Base-by-base conservation (phyloP, 1,140 invertebrate species). In the Anastrepha ludens region DNA sequence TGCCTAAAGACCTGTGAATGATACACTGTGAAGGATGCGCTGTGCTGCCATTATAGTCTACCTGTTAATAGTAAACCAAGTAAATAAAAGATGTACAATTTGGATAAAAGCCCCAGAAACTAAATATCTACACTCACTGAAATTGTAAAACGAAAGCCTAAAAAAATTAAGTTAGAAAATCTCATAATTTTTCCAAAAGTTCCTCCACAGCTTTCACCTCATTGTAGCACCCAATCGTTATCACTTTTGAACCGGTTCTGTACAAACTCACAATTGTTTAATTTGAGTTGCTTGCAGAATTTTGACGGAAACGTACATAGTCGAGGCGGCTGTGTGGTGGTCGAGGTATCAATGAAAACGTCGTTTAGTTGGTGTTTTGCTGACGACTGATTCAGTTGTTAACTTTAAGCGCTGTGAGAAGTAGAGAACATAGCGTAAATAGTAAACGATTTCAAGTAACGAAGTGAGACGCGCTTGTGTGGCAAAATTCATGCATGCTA, bases 241-340 rank as follows among this genome's bases (percentile, higher is more conserved):
- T 78, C 17, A 4, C 6, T 13, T 55, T 47, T 58, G 15, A 62
- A 62, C 60, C 44, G 2, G 9, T 47, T 81, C 74, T 29, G 74
- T 55, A 11, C 74, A 55, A 55, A 55, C 47, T 20, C 47, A 47
- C 44, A 81, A 81, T 8, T 55, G 74, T 55, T 81, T 20, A 81
- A 81, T 55, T 81, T 81, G 74, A 55, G 74, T 81, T 81, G 29
- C 20, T 55, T 50, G 47, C 74, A 55, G 11, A 47, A 81, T 81
- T 81, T 11, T 8, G 17, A 8, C 20, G 7, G 41, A 47, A 17
- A 55, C 47, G 8, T 55, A 11, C n/a, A 8, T 13, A 50, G 70
- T 13, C 17, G 47, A 81, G 74, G 47, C 74, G 74, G 74, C 50
- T 55, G 74, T 81, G 50, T 81, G 47, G 8, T 15, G 47, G 20